Percentiles rank a stretch among this genome's conserved stretches.
Evolutionary conservation across 2,113 vertebrate genomes (phyloP).

Genomic region (Glaucomys volans): DNA sequence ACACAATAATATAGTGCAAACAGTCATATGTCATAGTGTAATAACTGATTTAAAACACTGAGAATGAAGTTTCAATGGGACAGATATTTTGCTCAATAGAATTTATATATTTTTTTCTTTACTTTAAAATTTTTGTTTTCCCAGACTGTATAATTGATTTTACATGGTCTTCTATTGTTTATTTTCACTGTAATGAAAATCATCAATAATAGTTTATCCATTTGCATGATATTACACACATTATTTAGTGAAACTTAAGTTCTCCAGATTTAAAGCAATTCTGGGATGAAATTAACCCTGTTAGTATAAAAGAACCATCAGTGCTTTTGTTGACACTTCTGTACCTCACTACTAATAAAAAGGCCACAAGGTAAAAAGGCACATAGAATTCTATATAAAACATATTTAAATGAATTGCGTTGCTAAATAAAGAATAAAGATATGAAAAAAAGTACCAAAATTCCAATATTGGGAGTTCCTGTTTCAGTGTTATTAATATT

Average conservation of each 20-base stretch:
- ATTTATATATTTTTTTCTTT: slow-evolving; percentile 50
- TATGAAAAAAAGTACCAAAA: slow-evolving; percentile 83
- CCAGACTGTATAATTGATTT: slow-evolving; percentile 48
- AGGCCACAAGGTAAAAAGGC: slow-evolving; percentile 92
- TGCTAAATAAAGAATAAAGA: slow-evolving; percentile 83
- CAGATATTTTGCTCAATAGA: slow-evolving; percentile 39
- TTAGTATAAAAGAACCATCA: slow-evolving; percentile 75
- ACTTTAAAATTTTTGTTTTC: slow-evolving; percentile 58
- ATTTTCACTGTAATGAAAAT: slow-evolving; percentile 59
- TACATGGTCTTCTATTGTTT: slow-evolving; percentile 29
- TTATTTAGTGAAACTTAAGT: slow-evolving; percentile 80
- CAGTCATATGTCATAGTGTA: slow-evolving; percentile 16
- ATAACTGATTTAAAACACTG: not conserved
- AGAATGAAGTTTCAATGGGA: slow-evolving; percentile 65
- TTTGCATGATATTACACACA: slow-evolving; percentile 51
- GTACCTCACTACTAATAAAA: slow-evolving; percentile 86
- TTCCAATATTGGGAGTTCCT: slow-evolving; percentile 86
- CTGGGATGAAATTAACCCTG: slow-evolving; percentile 79
- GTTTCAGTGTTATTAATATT: slow-evolving; percentile 88
- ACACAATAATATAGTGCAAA: slow-evolving; percentile 84
- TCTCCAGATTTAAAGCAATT: slow-evolving; percentile 79
- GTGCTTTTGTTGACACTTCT: slow-evolving; percentile 80
- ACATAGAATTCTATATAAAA: slow-evolving; percentile 88
- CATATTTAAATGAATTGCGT: slow-evolving; percentile 84
- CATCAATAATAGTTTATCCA: slow-evolving; percentile 68